Percentiles rank a stretch among this genome's conserved stretches.
Evolutionary conservation across 2,888 invertebrate species (phyloP).

Genomic region (Antitype chi): DNA sequence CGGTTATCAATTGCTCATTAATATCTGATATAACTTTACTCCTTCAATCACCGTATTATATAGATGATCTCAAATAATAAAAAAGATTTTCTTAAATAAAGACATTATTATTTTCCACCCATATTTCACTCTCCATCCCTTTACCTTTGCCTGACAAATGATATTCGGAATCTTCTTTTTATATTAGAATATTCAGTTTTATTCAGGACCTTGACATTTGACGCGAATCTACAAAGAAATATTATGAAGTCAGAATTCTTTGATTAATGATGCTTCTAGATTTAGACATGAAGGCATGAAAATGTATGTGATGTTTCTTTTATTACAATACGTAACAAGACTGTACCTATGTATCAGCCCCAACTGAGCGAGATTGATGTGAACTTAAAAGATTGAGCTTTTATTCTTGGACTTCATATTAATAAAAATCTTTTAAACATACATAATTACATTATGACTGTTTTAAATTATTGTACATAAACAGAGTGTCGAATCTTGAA

Average conservation of each 20-base stretch:
- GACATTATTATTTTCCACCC: constrained; percentile 40
- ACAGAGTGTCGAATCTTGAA: neutral
- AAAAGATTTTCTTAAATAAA: constrained; percentile 40
- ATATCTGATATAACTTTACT: neutral
- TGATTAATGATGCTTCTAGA: constrained; percentile 41
- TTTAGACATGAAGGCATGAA: constrained; percentile 18
- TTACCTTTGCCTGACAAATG: constrained; percentile 58
- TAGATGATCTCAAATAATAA: constrained; percentile 12
- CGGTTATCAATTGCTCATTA: neutral
- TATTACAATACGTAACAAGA: neutral
- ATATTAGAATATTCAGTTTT: constrained; percentile 35
- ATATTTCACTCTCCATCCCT: constrained; percentile 49
- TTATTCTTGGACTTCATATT: neutral
- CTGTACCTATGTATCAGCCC: neutral
- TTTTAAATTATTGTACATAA: too few species aligned
- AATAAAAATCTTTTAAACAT: neutral
- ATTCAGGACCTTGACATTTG: constrained; percentile 49
- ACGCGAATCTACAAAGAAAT: constrained; percentile 45
- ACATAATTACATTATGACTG: neutral
- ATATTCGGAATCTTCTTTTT: constrained; percentile 49
- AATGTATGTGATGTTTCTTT: constrained; percentile 2
- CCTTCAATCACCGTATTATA: constrained; percentile 15
- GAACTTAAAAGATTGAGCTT: neutral
- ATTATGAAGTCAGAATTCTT: constrained; percentile 40
- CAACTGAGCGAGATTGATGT: neutral